These are phyloP conservation scores for Leptodactylus fuscus DNA, from an alignment of 2,113 vertebrate genomes.

Conservation along the genomic window DNA sequence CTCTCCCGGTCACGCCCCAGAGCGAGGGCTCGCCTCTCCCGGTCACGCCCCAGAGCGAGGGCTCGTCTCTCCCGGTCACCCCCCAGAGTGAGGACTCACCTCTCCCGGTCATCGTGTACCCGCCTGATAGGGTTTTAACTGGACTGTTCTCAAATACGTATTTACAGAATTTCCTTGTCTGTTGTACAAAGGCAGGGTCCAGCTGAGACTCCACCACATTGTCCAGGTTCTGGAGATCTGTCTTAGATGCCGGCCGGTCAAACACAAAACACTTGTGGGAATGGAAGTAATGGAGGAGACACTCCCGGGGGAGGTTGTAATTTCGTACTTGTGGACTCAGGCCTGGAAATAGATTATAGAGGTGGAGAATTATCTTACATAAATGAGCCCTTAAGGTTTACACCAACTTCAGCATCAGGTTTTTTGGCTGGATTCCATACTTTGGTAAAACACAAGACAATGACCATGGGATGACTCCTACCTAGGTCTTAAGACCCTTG, in stretches of 20 bases:
- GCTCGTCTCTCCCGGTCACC: slow-evolving; percentile 54
- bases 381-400: background rate
- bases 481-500: too few species aligned
- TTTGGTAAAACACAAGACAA: too few species aligned
- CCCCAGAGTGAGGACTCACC: slow-evolving; percentile 39
- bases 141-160: background rate
- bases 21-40: slow-evolving; percentile 55
- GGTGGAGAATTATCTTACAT: background rate
- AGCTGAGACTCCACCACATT: slow-evolving; percentile 58
- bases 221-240: slow-evolving; percentile 47
- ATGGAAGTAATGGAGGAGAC: slow-evolving; percentile 41
- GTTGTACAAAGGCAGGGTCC: slow-evolving; percentile 59
- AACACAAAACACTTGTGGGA: slow-evolving; percentile 65
- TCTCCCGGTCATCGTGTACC: slow-evolving; percentile 42
- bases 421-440: too few species aligned
- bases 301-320: slow-evolving; percentile 59
- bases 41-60: background rate
- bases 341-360: background rate
- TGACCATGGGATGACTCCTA: too few species aligned
- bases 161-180: slow-evolving; percentile 54
- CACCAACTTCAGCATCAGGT: background rate
- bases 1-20: slow-evolving; percentile 40
- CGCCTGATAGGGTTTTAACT: slow-evolving; percentile 49
- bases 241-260: slow-evolving; percentile 48
- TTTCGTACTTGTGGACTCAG: background rate